Base-by-base conservation (phyloP, 2,888 invertebrate genomes). In the Apodemia hepburni region DNA sequence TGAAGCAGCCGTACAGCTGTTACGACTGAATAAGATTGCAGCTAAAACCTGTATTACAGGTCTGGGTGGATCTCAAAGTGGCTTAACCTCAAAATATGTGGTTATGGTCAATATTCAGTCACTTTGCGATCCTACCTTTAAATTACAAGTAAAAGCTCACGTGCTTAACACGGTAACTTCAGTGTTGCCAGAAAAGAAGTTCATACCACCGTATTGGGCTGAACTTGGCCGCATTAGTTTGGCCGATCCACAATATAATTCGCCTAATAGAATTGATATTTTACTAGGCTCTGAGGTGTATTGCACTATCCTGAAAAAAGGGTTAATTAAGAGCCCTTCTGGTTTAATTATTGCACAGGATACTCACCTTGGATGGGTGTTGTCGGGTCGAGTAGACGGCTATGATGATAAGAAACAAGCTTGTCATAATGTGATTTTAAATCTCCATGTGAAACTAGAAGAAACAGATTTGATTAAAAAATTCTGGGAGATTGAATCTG, bases 271-370 rank as follows among this genome's bases (percentile, higher is more conserved):
- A 61, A 70, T 65, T 0, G 69, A 71, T 45, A 18, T 72, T 18
- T 57, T 73, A 29, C 61, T 73, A 12, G 73, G 74, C 18, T 71
- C 70, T n/a, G 72, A 73, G 9, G 64, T 73, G 6, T 73, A 72
- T 42, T 60, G 69, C 27, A 60, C 66, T 49, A 64, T 73, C 7
- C 57, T 73, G 38, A 7, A 59, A 7, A 66, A 69, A 33, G 73
- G 70, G 1, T 12, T 73, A 1, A 64, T 61, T 7, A 69, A 64
- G 8, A 65, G 69, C 2, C 59, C 64, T 6, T 54, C 64, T 9
- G 18, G 49, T 18, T 49, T 18, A 18, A 49, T 18, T 9, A 22
- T 66, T 15, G 69, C 66, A 12, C 73, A 75, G 61, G 58, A 67
- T n/a, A 72, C 73, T 0, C 58, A 6, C 5, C 60, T 73, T 1